Conservation (phyloP, 2,888 invertebrate genomes). For the Athetis lepigone region DNA sequence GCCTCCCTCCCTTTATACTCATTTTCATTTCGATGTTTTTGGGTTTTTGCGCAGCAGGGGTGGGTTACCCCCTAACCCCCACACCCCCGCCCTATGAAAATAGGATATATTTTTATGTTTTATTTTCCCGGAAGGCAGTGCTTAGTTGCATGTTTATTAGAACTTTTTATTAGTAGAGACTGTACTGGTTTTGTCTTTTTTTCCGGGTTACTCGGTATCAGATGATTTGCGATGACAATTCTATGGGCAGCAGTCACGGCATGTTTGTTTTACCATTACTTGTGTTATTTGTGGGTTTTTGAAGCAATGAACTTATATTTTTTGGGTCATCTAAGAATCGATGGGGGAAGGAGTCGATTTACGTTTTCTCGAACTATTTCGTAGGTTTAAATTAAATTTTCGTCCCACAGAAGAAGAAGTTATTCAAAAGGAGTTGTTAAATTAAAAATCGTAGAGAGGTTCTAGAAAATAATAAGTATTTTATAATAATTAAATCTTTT, state of each 20-base stretch:
- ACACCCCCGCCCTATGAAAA: constrained; percentile 90
- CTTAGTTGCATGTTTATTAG: constrained; percentile 91
- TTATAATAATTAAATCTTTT: too few relatives aligned
- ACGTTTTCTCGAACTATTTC: constrained; percentile 24
- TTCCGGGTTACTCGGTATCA: constrained; percentile 65
- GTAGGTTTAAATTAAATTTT: neutral
- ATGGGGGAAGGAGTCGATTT: constrained; percentile 1
- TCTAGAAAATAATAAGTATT: too few relatives aligned
- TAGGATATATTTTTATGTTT: constrained; percentile 91
- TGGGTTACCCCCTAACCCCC: constrained; percentile 68
- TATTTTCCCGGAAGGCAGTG: constrained; percentile 90
- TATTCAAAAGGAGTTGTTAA: neutral
- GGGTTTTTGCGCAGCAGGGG: constrained; percentile 90
- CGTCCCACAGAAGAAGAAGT: neutral
- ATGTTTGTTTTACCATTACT: constrained; percentile 70
- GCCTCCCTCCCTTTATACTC: constrained; percentile 86
- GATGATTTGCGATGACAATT: constrained; percentile 83
- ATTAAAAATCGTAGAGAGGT: constrained; percentile 1
- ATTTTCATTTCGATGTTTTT: constrained; percentile 91
- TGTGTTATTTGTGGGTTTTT: constrained; percentile 48
- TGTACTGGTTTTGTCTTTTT: constrained; percentile 80
- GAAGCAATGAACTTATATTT: constrained; percentile 48
- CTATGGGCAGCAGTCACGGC: constrained; percentile 82
- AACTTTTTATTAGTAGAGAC: constrained; percentile 90
- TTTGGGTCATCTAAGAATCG: constrained; percentile 52